phyloP scores from a whole-genome alignment of 2,113 vertebrate genomes.

The Laticauda colubrina region DNA sequence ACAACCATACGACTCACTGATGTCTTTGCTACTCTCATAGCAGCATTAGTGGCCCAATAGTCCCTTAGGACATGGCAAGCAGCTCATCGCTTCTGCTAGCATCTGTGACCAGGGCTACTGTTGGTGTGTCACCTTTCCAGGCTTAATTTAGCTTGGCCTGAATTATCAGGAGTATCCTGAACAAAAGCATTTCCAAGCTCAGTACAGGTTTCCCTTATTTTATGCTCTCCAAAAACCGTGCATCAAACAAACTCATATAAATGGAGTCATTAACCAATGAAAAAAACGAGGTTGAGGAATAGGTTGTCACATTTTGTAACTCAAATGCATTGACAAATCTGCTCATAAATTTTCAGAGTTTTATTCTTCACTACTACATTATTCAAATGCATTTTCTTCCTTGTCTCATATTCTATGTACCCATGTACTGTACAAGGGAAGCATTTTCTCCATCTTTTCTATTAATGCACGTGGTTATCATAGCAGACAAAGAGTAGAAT shows the following conservation, averaged over 20 bases:
- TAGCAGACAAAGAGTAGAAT: neutral
- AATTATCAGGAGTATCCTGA: neutral
- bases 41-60: neutral
- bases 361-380: neutral
- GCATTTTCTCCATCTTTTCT: neutral
- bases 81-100: neutral
- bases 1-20: neutral
- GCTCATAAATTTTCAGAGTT: neutral
- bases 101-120: neutral
- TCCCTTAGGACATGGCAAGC: too few species aligned
- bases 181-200: neutral
- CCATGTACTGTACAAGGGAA: neutral
- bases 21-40: neutral
- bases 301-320: neutral
- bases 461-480: neutral
- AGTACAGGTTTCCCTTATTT: neutral
- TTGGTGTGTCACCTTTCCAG: neutral
- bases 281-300: neutral
- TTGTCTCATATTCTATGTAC: neutral
- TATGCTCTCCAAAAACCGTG: neutral
- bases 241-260: neutral
- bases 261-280: neutral
- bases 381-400: neutral
- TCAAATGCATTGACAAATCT: neutral
- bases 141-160: neutral